These are phyloP conservation scores for Spatulosminthurus flaviceps DNA, from an alignment of 2,888 invertebrate species.

Conservation along the genomic window DNA sequence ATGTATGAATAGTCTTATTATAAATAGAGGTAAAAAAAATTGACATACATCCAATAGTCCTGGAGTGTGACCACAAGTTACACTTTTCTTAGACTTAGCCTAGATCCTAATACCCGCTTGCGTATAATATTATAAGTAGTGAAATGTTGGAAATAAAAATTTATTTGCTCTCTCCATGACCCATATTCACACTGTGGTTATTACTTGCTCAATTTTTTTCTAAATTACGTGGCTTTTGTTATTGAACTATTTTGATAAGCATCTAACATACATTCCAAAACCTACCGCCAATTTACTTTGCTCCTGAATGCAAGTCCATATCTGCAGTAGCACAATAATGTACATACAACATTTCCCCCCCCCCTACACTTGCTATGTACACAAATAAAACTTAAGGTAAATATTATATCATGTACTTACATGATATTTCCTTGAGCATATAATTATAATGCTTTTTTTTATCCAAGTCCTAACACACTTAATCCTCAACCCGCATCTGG, in stretches of 20 bases:
- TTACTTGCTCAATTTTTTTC: slow-evolving; percentile 20
- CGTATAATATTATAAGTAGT: not conserved
- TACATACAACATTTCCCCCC: not conserved
- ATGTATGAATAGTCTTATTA: too few relatives aligned
- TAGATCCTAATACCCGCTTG: slow-evolving; percentile 18
- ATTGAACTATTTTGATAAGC: slow-evolving; percentile 48
- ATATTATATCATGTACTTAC: too few relatives aligned
- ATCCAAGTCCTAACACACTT: not conserved
- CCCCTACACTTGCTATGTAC: too few relatives aligned
- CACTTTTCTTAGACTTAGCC: not conserved
- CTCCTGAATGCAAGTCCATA: not conserved
- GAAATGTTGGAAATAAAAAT: slow-evolving; percentile 12
- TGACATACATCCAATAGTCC: too few relatives aligned
- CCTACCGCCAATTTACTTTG: not conserved
- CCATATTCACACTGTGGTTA: slow-evolving; percentile 26
- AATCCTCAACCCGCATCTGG: slow-evolving; percentile 2
- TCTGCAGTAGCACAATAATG: not conserved
- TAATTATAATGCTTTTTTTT: too few relatives aligned
- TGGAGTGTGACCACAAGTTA: too few relatives aligned
- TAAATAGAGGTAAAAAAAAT: too few relatives aligned
- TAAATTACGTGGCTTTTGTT: slow-evolving; percentile 31
- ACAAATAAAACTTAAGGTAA: not conserved
- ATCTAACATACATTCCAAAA: slow-evolving; percentile 31
- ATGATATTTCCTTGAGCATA: too few relatives aligned
- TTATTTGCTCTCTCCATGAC: slow-evolving; percentile 33